Evolutionary conservation across 2,888 invertebrate species (phyloP), one percentile per base, ranked within the genome.

Genomic region (Hermaeophaga mercurialis): DNA sequence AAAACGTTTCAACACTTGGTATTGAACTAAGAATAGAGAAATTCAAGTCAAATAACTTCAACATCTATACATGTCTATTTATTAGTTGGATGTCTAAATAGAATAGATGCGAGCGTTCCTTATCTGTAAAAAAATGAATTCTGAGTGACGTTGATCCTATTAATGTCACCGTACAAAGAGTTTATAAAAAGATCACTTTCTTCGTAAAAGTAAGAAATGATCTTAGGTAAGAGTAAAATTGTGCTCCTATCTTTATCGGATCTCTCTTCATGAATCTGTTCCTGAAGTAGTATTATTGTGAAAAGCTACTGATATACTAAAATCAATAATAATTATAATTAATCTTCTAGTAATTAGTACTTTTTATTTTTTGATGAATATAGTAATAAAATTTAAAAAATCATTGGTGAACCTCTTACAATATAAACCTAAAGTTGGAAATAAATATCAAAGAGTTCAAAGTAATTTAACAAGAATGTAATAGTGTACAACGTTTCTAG

Each of bases 141-240:
- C 14, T 50, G 56, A 53, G 53, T 49, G 53, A 45, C 48, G 48
- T 58, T 54, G 44, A 54, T 54, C 54, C 54, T 58, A 58, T 58
- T 58, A 54, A 41, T 45, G 57, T 58, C 57, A 53, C 36, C 36
- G 24, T 14, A 38, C 36, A 47, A 38, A 34, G 46, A 22, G 11
- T 34, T n/a, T n/a, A 18, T 47, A 47, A 47, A 47, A 47, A 47
- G 47, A 24, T 62, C 52, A 62, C 65, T 61, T 63, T 65, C 62
- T 58, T 58, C 33, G 48, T 24, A 49, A 53, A 57, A 28, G 54
- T 48, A 58, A 53, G 54, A 56, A 54, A 58, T 46, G 36, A 45
- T 36, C 50, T 50, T 53, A 41, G 46, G 52, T 56, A 59, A 56
- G 44, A 57, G 58, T 47, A 18, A 44, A 50, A 45, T 34, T 44